Evolutionary conservation across 2,797 vertebrate genomes (phyloP), one percentile per base, ranked within the genome.

Genomic region (Lagodon rhomboides): DNA sequence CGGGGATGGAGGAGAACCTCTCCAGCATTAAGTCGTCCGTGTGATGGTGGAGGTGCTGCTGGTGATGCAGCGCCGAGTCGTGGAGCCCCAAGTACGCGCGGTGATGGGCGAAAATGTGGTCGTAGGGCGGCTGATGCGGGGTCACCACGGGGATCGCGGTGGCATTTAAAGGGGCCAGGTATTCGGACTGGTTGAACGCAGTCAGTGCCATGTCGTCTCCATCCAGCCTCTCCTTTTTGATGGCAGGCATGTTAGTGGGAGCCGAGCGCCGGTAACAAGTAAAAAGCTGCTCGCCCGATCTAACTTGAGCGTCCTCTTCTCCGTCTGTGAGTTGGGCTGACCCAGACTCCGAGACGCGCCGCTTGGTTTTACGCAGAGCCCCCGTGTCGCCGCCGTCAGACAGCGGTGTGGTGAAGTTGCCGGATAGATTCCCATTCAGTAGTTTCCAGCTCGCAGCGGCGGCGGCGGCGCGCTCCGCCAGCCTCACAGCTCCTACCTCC

Each of bases 171-270:
- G 98, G 97, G 85, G 97, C 95, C 94, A 98, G 93, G 91, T 98
- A 98, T 90, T 97, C 97, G 88, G 97, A 93, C 90, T 96, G 97
- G 94, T 96, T 97, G 78, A 98, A 98, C 73, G 97, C 95, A 44
- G 97, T 96, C 94, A 98, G 89, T 87, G 97, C 97, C 95, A 98
- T 96, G 88, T 98, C 97, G 89, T 99, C 97, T 82, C 97, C 96
- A 90, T 98, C 97, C 89, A 96, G 94, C 85, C 97, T 93, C 95
- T 99, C 98, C 95, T 97, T 97, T 93, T 99, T 99, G 95, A 99
- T 97, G 55, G 97, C 97, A 88, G 98, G 98, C 98, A 99, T 99
- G 96, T 92, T 96, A 91, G 92, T 79, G 85, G 86, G 83, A 91
- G 93, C 89, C 86, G 83, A 82, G 91, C 89, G 94, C 93, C 93